Evolutionary conservation across 2,797 vertebrate genomes (phyloP), one percentile per base, ranked within the genome.

Genomic region (Dromococcyx pavoninus): DNA sequence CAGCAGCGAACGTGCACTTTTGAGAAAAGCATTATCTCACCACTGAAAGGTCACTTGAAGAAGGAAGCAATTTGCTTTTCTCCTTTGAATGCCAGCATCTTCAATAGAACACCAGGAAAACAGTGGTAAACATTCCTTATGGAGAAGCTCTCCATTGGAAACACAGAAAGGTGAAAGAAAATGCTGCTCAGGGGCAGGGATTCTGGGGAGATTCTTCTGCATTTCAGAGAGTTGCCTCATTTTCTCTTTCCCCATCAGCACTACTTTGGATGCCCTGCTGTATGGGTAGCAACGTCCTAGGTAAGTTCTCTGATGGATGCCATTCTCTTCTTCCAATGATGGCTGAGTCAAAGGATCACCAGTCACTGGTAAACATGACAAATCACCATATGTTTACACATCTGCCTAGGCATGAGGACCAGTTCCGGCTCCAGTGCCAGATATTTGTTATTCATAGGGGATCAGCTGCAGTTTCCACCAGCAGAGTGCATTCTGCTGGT

Each of bases 21-120:
- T 92, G 86, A 71, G 65, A 95, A 94, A 85, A 94, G 51, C 72
- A 48, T 94, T 91, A 89, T 90, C 92, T 94, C 92, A 86, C 58
- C 3, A 0, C 73, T 39, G 51, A 41, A 66, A 62, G 43, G 71
- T 67, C 46, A 2, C 51, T 91, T 10, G 22, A 54, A 46, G 51
- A 65, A 54, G 54, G 48, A 66, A 88, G 74, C 0, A 6, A 66
- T 33, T 58, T 24, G 43, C 35, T 75, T 53, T 84, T 81, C 41
- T 46, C 17, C 18, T 89, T 58, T 53, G 19, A 50, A 44, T 37
- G 11, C 25, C 58, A 41, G 3, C 4, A 13, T 17, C 69, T 60
- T 94, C 66, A 37, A 37, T 41, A 33, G 54, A 91, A 51, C 41
- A 41, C 33, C 73, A 53, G 22, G 33, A 80, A 37, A 85, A 32